Base-by-base conservation (phyloP, 1,140 invertebrate species). In the Triops longicaudatus region DNA sequence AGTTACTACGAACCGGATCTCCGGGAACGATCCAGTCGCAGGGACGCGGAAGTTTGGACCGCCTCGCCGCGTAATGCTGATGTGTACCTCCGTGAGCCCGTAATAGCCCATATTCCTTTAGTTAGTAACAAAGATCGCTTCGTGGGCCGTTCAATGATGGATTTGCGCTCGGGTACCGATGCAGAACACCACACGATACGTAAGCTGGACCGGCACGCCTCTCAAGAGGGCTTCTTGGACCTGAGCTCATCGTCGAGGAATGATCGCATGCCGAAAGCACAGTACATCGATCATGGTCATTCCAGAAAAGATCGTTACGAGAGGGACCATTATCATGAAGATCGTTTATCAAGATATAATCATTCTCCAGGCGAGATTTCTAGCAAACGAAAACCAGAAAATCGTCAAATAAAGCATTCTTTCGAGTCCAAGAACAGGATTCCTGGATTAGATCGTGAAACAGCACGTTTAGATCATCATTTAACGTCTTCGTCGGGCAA, bases 381-480 rank as follows among this genome's bases (percentile, higher is more conserved):
- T 22, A 63, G 17, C 50, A 63, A 63, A 63, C 50, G 50, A 14
- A 63, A 63, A 63, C 50, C 50, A 22, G 50, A 63, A 63, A 63
- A 63, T 63, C 50, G 50, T 5, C 50, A 63, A 17, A 5, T 63
- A n/a, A 63, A 63, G 14, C 50, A 63, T 63, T 22, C 50, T 63
- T 22, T 22, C 7, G 50, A 63, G 22, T 63, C 50, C 22, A 17
- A 22, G 50, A 63, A 14, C 22, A 82, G 87, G 81, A 88, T 86
- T 78, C 86, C 87, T 3, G 86, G 86, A 4, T 80, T 88, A 37
- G 87, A 88, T 80, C 84, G 86, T 22, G 87, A 88, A 22, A 86
- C 84, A 43, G 86, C 86, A n/a, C 83, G 86, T 78, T 81, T 84
- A 6, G 79, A 76, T 9, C 76, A 80, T 41, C 78, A 80, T 77